These are phyloP conservation scores for Camptogramma bilineatum DNA, from an alignment of 2,888 invertebrate species.

Conservation along the genomic window DNA sequence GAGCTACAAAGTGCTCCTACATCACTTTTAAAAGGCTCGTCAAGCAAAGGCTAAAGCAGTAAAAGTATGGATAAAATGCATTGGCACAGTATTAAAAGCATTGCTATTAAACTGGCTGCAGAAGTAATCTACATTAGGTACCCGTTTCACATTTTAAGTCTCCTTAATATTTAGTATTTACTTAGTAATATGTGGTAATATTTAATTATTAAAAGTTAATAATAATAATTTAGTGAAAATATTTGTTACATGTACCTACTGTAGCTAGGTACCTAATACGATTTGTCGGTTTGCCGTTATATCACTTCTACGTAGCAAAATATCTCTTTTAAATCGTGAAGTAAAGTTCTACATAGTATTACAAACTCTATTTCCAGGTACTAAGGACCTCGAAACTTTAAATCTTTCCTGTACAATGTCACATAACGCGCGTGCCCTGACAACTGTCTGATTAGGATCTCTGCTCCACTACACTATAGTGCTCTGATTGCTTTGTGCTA, in stretches of 20 bases:
- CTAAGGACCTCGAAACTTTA: conserved; percentile 5
- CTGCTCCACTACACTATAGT: conserved; percentile 39
- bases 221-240: too few relatives aligned
- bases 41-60: conserved; percentile 45
- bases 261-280: neutral
- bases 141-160: neutral
- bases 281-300: neutral
- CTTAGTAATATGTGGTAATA: too few relatives aligned
- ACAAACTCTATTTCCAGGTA: conserved; percentile 8
- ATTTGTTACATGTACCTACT: too few relatives aligned
- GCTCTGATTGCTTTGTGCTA: conserved; percentile 2
- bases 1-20: conserved; percentile 66
- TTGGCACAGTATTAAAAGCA: conserved; percentile 26
- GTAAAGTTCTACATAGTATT: neutral
- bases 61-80: conserved; percentile 46
- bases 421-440: conserved; percentile 54
- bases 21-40: conserved; percentile 61
- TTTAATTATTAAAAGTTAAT: too few relatives aligned
- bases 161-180: neutral
- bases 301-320: neutral
- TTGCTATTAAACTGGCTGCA: neutral
- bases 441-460: conserved; percentile 60
- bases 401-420: conserved; percentile 48
- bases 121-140: neutral
- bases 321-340: neutral